These are phyloP conservation scores for Prochilodus magdalenae DNA, from an alignment of 2,113 vertebrate species.

Conservation along the genomic window DNA sequence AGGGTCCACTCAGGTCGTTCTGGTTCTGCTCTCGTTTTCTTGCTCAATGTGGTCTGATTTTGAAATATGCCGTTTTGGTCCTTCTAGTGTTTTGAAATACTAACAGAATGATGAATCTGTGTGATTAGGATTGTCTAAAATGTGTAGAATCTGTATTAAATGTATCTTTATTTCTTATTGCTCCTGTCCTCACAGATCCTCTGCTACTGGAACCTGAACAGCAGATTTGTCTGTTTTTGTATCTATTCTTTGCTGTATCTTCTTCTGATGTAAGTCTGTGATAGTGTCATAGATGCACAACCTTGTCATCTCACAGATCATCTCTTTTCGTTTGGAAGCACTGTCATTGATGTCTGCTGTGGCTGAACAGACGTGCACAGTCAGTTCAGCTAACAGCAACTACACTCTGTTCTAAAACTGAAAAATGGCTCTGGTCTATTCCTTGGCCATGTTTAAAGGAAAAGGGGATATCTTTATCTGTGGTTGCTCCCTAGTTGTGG, in stretches of 20 bases:
- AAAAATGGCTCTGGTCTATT: no score
- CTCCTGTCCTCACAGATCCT: not conserved
- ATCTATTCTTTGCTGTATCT: conserved; percentile 1
- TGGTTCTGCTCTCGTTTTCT: conserved; percentile 2
- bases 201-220: conserved; percentile 6
- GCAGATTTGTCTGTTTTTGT: not conserved
- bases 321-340: conserved; percentile 48
- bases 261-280: not conserved
- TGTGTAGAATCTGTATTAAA: not conserved
- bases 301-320: conserved; percentile 34
- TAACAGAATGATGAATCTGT: not conserved
- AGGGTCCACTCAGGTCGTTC: not conserved
- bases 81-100: not conserved
- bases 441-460: no score
- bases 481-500: no score
- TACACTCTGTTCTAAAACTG: no score
- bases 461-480: no score
- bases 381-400: conserved; percentile 58
- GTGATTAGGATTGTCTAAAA: not conserved
- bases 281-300: conserved; percentile 24
- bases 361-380: not conserved
- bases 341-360: conserved; percentile 62
- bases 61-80: not conserved
- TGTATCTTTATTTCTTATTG: not conserved
- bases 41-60: conserved; percentile 25